Conservation (phyloP, 2,113 vertebrate species). For the Lagopus muta region DNA sequence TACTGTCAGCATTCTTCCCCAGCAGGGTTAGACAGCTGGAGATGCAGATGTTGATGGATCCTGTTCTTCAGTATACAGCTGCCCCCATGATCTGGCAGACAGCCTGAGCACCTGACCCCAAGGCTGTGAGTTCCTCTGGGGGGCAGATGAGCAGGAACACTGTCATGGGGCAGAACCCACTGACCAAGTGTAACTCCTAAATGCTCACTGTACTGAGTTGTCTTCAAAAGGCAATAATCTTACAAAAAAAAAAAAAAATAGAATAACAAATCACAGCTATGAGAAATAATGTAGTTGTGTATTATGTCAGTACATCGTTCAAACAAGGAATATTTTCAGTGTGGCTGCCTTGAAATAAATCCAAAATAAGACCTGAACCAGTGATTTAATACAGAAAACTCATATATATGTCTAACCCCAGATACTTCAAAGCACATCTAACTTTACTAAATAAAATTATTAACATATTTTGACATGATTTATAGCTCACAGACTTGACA, state of each 20-base stretch:
- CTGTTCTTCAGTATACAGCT: not conserved
- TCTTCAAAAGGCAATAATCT: not conserved
- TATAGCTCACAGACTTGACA: not conserved
- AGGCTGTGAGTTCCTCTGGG: not conserved
- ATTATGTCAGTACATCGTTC: not conserved
- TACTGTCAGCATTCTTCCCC: not conserved
- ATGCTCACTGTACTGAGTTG: not conserved
- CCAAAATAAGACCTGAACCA: not conserved
- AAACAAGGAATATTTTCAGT: not conserved
- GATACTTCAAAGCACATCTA: not conserved
- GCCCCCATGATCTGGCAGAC: too few relatives aligned
- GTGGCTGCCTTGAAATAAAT: constrained; percentile 3
- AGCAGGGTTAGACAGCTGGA: not conserved
- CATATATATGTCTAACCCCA: not conserved
- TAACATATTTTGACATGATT: not conserved
- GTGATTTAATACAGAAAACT: not conserved
- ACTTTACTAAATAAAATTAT: constrained; percentile 13
- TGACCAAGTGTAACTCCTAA: not conserved
- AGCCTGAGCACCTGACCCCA: not conserved
- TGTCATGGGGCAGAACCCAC: not conserved
- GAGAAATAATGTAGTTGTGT: not conserved
- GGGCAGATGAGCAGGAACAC: not conserved
- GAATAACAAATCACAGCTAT: not conserved
- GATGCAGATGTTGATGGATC: not conserved
- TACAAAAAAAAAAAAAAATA: not conserved